Evolutionary conservation across 2,113 vertebrate genomes (phyloP).

Genomic region (Albula goreensis): DNA sequence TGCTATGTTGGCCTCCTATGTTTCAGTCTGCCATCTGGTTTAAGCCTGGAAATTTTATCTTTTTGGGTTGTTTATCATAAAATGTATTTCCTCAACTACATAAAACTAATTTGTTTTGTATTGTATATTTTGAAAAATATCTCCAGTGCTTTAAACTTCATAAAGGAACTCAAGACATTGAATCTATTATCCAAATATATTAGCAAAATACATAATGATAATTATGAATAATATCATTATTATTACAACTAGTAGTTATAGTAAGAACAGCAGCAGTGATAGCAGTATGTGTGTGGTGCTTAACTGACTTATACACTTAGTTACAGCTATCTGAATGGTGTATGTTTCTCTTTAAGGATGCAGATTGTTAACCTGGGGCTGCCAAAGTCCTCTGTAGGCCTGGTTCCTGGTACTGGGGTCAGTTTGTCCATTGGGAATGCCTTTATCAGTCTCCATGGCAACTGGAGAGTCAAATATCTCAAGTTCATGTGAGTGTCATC

Average conservation of each 20-base stretch:
- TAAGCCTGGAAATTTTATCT: not conserved
- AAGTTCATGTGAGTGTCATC: constrained; percentile 59
- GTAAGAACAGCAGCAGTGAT: not conserved
- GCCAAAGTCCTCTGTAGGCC: constrained; percentile 53
- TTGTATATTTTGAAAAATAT: not conserved
- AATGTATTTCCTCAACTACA: not conserved
- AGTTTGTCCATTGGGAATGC: constrained; percentile 58
- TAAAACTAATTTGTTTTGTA: not conserved
- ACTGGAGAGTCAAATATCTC: constrained; percentile 69
- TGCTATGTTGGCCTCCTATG: not conserved
- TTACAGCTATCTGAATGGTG: not conserved
- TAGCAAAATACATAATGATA: too few relatives aligned
- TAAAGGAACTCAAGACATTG: too few relatives aligned
- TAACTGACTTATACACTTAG: not conserved
- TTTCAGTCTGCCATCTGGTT: not conserved
- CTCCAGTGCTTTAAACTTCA: not conserved
- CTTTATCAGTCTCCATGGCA: constrained; percentile 62
- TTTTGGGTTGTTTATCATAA: not conserved
- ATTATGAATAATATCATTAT: not conserved
- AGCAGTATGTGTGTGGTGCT: not conserved
- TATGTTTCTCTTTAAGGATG: constrained; percentile 51
- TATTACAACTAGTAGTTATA: not conserved
- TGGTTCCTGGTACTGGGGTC: constrained; percentile 61
- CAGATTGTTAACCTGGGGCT: constrained; percentile 56
- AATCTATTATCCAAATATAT: too few relatives aligned